Conservation (phyloP, 1,140 invertebrate genomes). For the Drosophila suzukii region DNA sequence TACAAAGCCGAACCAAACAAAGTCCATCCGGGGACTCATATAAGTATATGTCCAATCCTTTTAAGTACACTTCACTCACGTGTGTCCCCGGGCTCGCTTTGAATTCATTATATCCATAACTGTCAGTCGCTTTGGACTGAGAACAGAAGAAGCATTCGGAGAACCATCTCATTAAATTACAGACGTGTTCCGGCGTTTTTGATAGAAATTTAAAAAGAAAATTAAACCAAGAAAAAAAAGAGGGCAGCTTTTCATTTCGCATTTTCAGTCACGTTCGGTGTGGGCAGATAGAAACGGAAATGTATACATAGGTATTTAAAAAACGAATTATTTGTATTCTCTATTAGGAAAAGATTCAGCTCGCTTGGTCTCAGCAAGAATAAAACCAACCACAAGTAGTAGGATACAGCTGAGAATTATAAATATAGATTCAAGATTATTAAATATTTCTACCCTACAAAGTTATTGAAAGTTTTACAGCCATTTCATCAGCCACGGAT, state of each 20-base stretch:
- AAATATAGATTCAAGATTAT: no score
- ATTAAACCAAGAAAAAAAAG: conserved; percentile 40
- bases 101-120: conserved; percentile 20
- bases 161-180: conserved; percentile 50
- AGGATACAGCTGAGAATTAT: no score
- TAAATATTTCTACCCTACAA: no score
- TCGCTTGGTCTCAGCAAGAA: no score
- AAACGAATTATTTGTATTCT: conserved; percentile 35
- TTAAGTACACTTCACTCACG: conserved; percentile 15
- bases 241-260: conserved; percentile 38
- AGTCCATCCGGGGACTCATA: not conserved
- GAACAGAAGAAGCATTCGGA: conserved; percentile 10
- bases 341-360: not conserved
- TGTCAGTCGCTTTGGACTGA: conserved; percentile 10
- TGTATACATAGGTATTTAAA: conserved; percentile 12
- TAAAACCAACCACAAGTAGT: no score
- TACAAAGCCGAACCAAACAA: not conserved
- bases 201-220: conserved; percentile 60
- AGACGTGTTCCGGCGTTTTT: conserved; percentile 56
- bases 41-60: conserved; percentile 25
- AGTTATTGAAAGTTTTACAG: no score
- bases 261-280: conserved; percentile 60
- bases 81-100: conserved; percentile 10
- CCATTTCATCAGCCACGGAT: not conserved
- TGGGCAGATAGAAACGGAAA: not conserved